phyloP scores from a whole-genome alignment of 2,113 vertebrate genomes.

The Nipponia nippon region DNA sequence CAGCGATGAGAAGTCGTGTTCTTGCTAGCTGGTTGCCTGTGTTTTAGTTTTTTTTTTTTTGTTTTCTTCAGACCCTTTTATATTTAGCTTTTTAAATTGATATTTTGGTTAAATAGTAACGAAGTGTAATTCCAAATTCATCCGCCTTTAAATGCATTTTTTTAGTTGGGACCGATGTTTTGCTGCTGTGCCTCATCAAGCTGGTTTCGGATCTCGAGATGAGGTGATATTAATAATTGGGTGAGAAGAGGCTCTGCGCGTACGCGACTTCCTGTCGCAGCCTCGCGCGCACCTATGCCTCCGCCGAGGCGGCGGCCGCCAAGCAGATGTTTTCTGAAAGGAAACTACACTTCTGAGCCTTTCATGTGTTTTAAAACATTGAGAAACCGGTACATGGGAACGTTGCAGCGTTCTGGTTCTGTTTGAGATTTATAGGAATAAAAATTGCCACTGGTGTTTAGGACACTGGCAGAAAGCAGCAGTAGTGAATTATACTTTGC shows the following conservation, averaged over 20 bases:
- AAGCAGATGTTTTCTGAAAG: neutral
- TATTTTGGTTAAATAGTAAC: neutral
- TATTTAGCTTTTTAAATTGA: neutral
- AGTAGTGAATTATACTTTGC: neutral
- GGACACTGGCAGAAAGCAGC: neutral
- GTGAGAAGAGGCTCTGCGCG: neutral
- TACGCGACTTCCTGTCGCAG: neutral
- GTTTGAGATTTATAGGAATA: neutral
- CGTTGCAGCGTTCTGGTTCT: accelerated
- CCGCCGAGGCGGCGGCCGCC: neutral
- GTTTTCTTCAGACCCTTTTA: neutral
- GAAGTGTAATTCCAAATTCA: neutral
- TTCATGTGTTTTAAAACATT: neutral
- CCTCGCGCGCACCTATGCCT: neutral
- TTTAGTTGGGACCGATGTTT: neutral
- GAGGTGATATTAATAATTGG: neutral
- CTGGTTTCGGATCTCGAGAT: neutral
- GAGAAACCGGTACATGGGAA: neutral
- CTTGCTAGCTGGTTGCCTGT: neutral
- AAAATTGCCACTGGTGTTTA: accelerated
- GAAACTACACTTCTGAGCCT: neutral
- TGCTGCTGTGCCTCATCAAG: neutral
- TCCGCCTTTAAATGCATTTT: neutral
- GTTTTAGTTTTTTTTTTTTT: too few species aligned
- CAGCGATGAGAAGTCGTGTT: neutral